These are phyloP conservation scores for Lampris incognitus DNA, from an alignment of 2,113 vertebrate species.

Conservation along the genomic window DNA sequence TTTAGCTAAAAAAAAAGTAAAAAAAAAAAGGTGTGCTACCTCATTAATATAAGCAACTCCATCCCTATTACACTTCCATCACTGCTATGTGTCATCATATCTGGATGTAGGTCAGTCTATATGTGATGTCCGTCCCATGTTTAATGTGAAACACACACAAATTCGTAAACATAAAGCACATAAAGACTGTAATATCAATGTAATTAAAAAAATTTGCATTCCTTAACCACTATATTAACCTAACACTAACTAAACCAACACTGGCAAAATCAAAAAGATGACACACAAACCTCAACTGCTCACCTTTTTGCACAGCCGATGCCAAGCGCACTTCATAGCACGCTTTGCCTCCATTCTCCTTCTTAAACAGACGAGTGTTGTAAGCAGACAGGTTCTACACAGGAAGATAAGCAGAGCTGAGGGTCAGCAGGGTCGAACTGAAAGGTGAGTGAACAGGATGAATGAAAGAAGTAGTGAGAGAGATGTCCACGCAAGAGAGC, in stretches of 20 bases:
- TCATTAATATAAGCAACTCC: neutral
- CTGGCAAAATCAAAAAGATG: neutral
- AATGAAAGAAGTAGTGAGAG: neutral
- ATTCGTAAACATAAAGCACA: too few species aligned
- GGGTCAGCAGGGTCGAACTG: neutral
- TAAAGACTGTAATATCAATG: neutral
- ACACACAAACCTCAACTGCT: constrained; percentile 27
- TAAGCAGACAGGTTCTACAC: constrained; percentile 91
- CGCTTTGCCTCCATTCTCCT: constrained; percentile 70
- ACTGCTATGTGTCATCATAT: too few species aligned
- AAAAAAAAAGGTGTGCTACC: too few species aligned
- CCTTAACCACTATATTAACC: neutral
- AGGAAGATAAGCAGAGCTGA: constrained; percentile 15
- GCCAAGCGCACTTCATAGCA: constrained; percentile 91
- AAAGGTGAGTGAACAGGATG: neutral
- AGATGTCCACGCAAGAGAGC: neutral
- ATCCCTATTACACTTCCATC: neutral
- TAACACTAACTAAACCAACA: neutral
- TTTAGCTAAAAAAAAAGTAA: too few species aligned
- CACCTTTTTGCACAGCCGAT: constrained; percentile 87
- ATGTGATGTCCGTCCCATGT: neutral
- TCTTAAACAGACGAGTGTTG: constrained; percentile 93
- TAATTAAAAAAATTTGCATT: neutral
- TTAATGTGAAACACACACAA: too few species aligned
- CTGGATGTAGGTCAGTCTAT: neutral